phyloP scores from a whole-genome alignment of 2,113 vertebrate genomes.

The Pseudorhombus dupliciocellatus region DNA sequence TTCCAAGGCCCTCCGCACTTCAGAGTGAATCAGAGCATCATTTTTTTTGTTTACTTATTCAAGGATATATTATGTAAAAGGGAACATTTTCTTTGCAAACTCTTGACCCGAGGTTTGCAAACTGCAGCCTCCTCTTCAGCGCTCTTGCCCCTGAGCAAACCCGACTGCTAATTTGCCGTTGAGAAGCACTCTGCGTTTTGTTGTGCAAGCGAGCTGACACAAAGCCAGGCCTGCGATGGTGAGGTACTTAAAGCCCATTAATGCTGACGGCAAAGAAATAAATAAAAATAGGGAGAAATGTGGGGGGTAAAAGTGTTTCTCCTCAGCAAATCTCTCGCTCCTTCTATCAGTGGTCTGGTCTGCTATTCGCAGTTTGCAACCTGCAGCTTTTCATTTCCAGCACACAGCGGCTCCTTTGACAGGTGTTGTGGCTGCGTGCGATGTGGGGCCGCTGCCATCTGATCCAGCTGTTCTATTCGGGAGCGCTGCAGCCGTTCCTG shows the following conservation, averaged over 20 bases:
- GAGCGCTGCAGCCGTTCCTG: conserved; percentile 10
- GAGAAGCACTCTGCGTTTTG: conserved; percentile 35
- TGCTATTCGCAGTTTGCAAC: conserved; percentile 62
- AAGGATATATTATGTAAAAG: background rate
- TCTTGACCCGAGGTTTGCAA: conserved; percentile 18
- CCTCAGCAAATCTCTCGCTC: conserved; percentile 38
- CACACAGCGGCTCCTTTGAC: conserved; percentile 42
- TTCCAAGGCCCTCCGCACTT: background rate
- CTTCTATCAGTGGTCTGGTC: conserved; percentile 33
- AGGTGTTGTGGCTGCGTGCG: conserved; percentile 35
- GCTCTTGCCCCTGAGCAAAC: conserved; percentile 33
- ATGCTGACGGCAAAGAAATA: conserved; percentile 43
- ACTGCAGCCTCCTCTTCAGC: conserved; percentile 13
- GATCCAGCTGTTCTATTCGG: conserved; percentile 19
- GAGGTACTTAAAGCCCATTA: conserved; percentile 43
- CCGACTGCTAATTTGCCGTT: conserved; percentile 28
- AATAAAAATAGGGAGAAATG: conserved; percentile 47
- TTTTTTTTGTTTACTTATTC: conserved; percentile 24
- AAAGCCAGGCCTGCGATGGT: conserved; percentile 35
- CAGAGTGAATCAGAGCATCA: conserved; percentile 11
- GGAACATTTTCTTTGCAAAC: conserved; percentile 21
- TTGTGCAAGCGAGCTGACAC: conserved; percentile 43
- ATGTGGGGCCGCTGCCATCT: conserved; percentile 31
- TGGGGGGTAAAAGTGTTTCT: conserved; percentile 46
- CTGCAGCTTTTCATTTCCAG: conserved; percentile 52